Evolutionary conservation across 2,113 vertebrate species (phyloP), one percentile per base, ranked within the genome.

Genomic region (Eudyptes chrysolophus): DNA sequence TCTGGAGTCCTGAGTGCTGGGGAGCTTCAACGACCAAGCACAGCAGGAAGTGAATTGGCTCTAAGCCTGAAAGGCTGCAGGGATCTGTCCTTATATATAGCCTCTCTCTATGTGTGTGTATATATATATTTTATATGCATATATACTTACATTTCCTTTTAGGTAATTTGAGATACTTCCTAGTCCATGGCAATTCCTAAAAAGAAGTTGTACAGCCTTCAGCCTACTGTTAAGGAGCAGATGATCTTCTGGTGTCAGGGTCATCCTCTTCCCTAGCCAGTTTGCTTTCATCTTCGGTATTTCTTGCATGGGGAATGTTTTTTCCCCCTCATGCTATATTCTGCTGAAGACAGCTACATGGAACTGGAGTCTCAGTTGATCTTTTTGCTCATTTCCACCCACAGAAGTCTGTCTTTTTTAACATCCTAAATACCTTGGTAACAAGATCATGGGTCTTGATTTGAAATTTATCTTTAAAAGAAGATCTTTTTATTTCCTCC

Each of bases 361-460:
- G 65, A 95, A 70, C 57, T 84, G 74, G 69, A 97, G 61, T 77
- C 78, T 90, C 66, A 54, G 62, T 84, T 97, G 87, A 93, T 97
- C 87, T 92, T 76, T 97, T 84, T 97, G 86, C 92, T 96, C 92
- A 4, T 96, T 95, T 85, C 84, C 95, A 81, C 87, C 90, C 88
- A 94, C 92, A 95, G 71, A 87, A 95, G 85, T 84, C 86, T 95
- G 82, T 95, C 69, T 95, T 96, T 87, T 94, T 85, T 70, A 97
- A 94, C 93, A 95, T 94, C 81, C 85, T 72, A 94, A 93, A 81
- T 94, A 84, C 75, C 93, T 95, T 94, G 80, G 88, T 95, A 95
- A 96, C 93, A 64, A 80, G 93, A 95, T 94, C 94, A 93, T 94
- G 93, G 93, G 62, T 82, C 91, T 97, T 62, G 77, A 89, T 89